These are phyloP conservation scores for Excalfactoria chinensis DNA, from an alignment of 2,113 vertebrate species.

Conservation along the genomic window DNA sequence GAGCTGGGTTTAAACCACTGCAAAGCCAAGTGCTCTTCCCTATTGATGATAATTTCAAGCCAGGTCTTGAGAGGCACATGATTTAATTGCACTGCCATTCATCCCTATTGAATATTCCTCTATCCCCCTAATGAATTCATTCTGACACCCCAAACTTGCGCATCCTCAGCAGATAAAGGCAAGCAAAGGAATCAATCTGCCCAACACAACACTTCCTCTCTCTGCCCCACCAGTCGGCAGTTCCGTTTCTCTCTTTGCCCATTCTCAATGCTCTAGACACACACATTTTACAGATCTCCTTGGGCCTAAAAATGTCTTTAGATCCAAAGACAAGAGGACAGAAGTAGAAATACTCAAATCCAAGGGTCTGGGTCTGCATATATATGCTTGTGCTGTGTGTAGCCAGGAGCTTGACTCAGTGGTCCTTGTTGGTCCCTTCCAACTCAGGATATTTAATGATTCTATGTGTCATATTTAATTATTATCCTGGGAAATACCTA, in stretches of 20 bases:
- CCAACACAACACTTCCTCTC: not conserved
- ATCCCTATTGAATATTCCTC: fast-evolving
- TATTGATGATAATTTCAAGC: not conserved
- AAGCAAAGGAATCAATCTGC: not conserved
- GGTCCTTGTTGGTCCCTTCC: too few relatives aligned
- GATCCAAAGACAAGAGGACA: not conserved
- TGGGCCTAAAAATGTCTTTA: not conserved
- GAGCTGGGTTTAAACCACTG: not conserved
- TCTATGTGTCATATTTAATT: constrained; percentile 10
- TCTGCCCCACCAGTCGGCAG: not conserved
- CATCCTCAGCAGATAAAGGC: fast-evolving
- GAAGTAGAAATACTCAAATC: not conserved
- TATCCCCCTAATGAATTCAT: not conserved
- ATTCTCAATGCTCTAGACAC: not conserved
- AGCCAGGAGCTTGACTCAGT: too few relatives aligned
- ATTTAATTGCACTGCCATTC: not conserved
- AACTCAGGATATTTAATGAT: too few relatives aligned
- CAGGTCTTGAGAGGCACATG: not conserved
- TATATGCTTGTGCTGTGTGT: not conserved
- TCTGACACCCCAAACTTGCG: not conserved
- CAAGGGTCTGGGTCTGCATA: not conserved
- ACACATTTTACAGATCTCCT: not conserved
- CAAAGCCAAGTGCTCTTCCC: not conserved
- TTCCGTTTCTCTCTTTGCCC: not conserved
- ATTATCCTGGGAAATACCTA: not conserved